These are phyloP conservation scores for Cenopis cana DNA, from an alignment of 2,888 invertebrate species.

Conservation along the genomic window DNA sequence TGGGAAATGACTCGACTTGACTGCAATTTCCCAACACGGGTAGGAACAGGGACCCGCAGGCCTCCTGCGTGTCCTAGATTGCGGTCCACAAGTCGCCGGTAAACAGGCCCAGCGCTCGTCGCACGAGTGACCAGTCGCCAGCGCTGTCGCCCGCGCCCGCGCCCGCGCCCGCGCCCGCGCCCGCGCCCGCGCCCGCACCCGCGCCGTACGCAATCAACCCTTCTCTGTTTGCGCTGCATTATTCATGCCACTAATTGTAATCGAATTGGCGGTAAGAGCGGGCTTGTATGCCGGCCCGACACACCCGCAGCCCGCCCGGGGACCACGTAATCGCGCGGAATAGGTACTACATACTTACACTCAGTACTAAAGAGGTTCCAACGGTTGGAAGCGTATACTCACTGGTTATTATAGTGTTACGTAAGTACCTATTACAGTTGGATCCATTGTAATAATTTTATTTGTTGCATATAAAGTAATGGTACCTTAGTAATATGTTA, in stretches of 20 bases:
- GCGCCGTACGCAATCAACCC: background rate
- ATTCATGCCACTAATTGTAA: constrained; percentile 84
- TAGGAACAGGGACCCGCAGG: background rate
- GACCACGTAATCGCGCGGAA: no score
- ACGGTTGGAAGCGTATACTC: no score
- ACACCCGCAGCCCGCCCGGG: background rate
- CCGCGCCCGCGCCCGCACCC: background rate
- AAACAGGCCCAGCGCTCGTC: background rate
- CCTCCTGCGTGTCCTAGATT: background rate
- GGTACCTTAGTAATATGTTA: background rate
- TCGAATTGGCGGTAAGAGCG: constrained; percentile 74
- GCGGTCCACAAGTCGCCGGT: background rate
- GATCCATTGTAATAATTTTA: background rate
- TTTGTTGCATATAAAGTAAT: background rate
- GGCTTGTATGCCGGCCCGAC: constrained; percentile 31
- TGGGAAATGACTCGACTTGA: background rate
- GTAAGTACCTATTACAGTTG: no score
- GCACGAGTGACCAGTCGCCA: no score
- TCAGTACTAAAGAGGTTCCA: no score
- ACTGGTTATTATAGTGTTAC: no score
- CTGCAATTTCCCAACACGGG: background rate
- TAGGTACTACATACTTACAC: no score
- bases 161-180: background rate
- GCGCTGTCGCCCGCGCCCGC: background rate
- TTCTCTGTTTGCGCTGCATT: constrained; percentile 63